These are phyloP conservation scores for Agapornis roseicollis DNA, from an alignment of 2,113 vertebrate species.

Conservation along the genomic window DNA sequence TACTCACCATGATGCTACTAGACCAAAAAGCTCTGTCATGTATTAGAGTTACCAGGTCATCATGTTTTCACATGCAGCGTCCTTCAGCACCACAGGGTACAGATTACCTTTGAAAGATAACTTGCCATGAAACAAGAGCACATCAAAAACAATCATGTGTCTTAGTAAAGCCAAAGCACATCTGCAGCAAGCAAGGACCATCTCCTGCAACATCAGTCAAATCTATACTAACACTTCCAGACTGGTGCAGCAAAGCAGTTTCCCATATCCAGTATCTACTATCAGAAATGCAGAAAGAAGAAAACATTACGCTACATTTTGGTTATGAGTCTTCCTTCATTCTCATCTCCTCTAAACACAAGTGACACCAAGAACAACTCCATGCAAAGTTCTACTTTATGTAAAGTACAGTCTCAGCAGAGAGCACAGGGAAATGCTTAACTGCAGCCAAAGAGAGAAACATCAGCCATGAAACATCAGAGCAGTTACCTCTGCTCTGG, in stretches of 20 bases:
- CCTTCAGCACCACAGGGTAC: neutral
- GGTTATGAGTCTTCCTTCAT: neutral
- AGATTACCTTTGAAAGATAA: neutral
- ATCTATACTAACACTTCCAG: neutral
- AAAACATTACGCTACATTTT: neutral
- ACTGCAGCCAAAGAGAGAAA: neutral
- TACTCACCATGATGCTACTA: neutral
- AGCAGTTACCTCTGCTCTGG: neutral
- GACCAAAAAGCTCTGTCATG: neutral
- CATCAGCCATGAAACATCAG: neutral
- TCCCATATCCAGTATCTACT: neutral
- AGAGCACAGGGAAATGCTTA: neutral
- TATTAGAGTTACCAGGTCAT: neutral
- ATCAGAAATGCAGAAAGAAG: neutral
- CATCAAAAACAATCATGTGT: neutral
- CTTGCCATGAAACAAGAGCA: neutral
- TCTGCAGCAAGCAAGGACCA: neutral
- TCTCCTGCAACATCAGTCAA: neutral
- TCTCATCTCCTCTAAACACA: neutral
- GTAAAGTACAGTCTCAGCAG: neutral
- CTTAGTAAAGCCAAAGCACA: neutral
- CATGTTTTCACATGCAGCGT: fast-evolving
- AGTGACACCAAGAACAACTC: neutral
- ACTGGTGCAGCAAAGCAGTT: neutral
- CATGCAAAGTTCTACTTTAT: neutral